These are phyloP conservation scores for Microtus oregoni DNA, from an alignment of 2,113 vertebrate species.

Conservation along the genomic window DNA sequence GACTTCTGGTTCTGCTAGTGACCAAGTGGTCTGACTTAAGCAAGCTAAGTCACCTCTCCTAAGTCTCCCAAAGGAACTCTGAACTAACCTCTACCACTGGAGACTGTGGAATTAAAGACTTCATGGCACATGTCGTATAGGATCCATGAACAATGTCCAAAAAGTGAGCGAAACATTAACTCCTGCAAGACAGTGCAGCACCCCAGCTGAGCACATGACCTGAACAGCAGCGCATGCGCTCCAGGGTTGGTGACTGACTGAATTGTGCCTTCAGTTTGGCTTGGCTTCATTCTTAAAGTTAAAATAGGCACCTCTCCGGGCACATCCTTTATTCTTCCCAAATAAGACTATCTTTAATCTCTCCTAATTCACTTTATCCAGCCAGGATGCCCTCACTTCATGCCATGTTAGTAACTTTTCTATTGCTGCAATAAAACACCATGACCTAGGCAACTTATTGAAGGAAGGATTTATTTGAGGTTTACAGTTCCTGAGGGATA, in stretches of 20 bases:
- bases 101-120: neutral
- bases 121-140: neutral
- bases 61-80: neutral
- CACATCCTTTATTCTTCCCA: neutral
- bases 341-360: neutral
- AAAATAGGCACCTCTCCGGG: neutral
- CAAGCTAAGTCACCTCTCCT: neutral
- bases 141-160: neutral
- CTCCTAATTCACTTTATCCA: neutral
- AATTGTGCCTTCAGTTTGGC: neutral
- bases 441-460: neutral
- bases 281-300: neutral
- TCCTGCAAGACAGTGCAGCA: neutral
- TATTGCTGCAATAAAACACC: neutral
- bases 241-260: neutral
- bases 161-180: neutral
- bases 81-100: neutral
- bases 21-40: neutral
- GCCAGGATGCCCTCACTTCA: neutral
- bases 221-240: neutral
- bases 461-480: neutral
- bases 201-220: neutral
- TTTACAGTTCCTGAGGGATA: neutral
- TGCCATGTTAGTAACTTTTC: neutral
- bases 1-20: neutral